Percentiles rank a stretch among this genome's conserved stretches.
Evolutionary conservation across 2,797 vertebrate species (phyloP).

Genomic region (Macroramphosus scolopax): DNA sequence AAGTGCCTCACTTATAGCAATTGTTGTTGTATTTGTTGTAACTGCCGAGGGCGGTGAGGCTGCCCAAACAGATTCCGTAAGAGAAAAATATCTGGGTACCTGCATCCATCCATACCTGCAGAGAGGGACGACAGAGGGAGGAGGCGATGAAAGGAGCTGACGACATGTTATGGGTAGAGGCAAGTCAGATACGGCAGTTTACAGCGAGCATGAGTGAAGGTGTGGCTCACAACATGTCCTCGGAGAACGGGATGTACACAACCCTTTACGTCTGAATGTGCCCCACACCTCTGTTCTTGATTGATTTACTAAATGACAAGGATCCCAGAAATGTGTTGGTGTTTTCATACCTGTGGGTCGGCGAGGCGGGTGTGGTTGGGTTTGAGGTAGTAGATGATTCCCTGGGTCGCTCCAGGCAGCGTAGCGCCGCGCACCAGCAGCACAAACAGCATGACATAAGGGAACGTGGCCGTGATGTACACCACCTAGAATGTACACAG

Average conservation of each 20-base stretch:
- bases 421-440: slow-evolving; percentile 86
- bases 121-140: slow-evolving; percentile 1
- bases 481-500: slow-evolving; percentile 80
- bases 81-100: slow-evolving; percentile 94
- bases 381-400: slow-evolving; percentile 89
- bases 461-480: slow-evolving; percentile 92
- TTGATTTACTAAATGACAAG: too few relatives aligned
- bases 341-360: slow-evolving; percentile 92
- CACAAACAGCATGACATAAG: slow-evolving; percentile 86
- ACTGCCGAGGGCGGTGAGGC: slow-evolving; percentile 90
- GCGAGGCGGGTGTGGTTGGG: slow-evolving; percentile 75
- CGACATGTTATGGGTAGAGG: too few relatives aligned
- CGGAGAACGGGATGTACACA: too few relatives aligned
- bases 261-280: too few relatives aligned
- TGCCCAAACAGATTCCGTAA: slow-evolving; percentile 88
- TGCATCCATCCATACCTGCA: slow-evolving; percentile 92
- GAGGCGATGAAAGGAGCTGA: background rate
- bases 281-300: too few relatives aligned
- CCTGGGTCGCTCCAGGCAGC: slow-evolving; percentile 83
- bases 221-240: too few relatives aligned
- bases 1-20: slow-evolving; percentile 85
- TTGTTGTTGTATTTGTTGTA: slow-evolving; percentile 94
- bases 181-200: too few relatives aligned
- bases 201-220: too few relatives aligned
- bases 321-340: too few relatives aligned